A percentile compares a stretch with the other conserved stretches of the same genome.
Conservation (phyloP, 2,888 invertebrate species). For the Rotaria socialis region DNA sequence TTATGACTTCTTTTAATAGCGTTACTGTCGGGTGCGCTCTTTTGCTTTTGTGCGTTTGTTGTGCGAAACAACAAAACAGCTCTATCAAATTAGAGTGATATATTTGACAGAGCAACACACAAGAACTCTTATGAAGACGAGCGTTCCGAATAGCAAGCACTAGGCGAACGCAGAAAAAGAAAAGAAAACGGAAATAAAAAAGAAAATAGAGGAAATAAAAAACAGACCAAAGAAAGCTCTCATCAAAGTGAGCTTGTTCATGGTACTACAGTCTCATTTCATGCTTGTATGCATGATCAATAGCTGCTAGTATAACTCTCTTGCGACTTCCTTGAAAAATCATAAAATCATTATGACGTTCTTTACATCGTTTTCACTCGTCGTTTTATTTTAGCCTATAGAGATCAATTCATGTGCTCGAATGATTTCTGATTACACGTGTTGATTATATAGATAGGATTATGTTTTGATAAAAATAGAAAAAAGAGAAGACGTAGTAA, state of each 20-base stretch:
- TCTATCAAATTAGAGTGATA: constrained; percentile 23
- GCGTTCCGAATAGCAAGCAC: neutral
- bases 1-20: neutral
- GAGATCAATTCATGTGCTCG: neutral
- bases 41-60: constrained; percentile 8
- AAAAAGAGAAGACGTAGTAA: neutral
- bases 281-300: neutral
- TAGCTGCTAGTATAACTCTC: neutral
- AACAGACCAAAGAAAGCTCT: neutral
- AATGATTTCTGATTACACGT: neutral
- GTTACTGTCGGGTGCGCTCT: neutral
- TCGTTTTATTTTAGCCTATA: neutral
- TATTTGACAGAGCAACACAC: neutral
- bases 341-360: neutral
- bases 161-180: neutral
- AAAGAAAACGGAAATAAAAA: neutral
- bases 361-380: neutral
- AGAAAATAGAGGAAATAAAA: neutral
- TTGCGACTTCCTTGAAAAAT: neutral
- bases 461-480: neutral
- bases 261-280: neutral
- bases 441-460: no score
- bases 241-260: constrained; percentile 1
- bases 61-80: constrained; percentile 23
- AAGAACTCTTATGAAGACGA: neutral